phyloP scores from a whole-genome alignment of 1,140 invertebrate genomes.

The Camponotus vicinus region DNA sequence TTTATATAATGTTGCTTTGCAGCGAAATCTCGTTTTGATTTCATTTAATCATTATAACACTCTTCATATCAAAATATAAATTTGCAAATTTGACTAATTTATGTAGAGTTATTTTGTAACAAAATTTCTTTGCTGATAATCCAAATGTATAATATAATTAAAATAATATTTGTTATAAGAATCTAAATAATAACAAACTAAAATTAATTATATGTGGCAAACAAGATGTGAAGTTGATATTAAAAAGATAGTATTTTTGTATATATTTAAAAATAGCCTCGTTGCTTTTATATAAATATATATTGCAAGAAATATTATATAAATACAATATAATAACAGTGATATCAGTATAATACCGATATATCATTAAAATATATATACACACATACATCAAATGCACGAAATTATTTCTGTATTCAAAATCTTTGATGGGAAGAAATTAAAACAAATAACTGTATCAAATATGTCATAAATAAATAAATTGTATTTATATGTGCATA shows the following conservation, averaged over 20 bases:
- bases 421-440: too few relatives aligned
- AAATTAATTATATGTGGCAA: not conserved
- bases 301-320: not conserved
- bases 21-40: too few relatives aligned
- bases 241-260: conserved; percentile 1
- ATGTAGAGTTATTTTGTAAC: not conserved
- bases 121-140: not conserved
- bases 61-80: not conserved
- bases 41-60: not conserved
- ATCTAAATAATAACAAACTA: not conserved
- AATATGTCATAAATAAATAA: not conserved
- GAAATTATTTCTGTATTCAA: too few relatives aligned
- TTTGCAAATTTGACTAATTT: not conserved
- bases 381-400: too few relatives aligned
- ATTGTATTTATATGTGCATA: too few relatives aligned
- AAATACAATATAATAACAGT: not conserved
- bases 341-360: not conserved
- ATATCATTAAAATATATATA: not conserved
- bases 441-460: not conserved
- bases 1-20: too few relatives aligned
- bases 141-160: not conserved
- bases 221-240: not conserved
- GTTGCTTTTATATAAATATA: not conserved
- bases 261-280: not conserved
- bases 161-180: not conserved